Conservation (phyloP, 2,888 invertebrate genomes). For the Habroteleia sp. region DNA sequence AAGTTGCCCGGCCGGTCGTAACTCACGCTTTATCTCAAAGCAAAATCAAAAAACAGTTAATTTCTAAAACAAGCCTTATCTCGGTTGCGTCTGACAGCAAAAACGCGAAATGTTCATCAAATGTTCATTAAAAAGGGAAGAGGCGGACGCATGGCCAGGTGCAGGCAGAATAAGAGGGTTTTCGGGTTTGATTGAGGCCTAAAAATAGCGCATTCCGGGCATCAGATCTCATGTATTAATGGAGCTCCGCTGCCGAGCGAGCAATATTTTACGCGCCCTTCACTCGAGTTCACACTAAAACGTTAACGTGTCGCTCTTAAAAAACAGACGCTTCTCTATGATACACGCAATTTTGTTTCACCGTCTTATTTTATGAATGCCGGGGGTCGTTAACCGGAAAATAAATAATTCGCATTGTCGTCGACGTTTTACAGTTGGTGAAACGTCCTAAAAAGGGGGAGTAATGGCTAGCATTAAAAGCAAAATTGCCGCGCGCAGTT, state of each 20-base stretch:
- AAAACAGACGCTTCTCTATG: constrained; percentile 54
- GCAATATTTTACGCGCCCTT: constrained; percentile 48
- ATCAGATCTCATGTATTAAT: constrained; percentile 51
- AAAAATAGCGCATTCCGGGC: constrained; percentile 51
- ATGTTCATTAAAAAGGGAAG: too few species aligned
- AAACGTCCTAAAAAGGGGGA: too few species aligned
- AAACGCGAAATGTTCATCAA: too few species aligned
- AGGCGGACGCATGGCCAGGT: too few species aligned
- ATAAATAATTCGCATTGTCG: constrained; percentile 40
- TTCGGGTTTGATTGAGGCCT: constrained; percentile 47
- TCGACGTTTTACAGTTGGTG: background rate
- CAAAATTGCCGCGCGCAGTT: too few species aligned
- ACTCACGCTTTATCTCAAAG: too few species aligned
- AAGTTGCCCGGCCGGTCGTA: too few species aligned
- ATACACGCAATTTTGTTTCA: constrained; percentile 50
- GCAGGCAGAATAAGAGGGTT: too few species aligned
- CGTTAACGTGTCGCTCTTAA: constrained; percentile 48
- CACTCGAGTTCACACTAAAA: constrained; percentile 45
- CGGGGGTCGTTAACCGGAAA: constrained; percentile 46
- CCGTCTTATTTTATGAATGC: constrained; percentile 24
- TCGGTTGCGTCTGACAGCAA: too few species aligned
- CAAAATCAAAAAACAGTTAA: too few species aligned
- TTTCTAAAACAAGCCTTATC: too few species aligned
- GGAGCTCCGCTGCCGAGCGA: constrained; percentile 43
- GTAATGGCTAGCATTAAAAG: too few species aligned